Evolutionary conservation across 2,888 invertebrate species (phyloP).

Genomic region (Anaspis maculata): DNA sequence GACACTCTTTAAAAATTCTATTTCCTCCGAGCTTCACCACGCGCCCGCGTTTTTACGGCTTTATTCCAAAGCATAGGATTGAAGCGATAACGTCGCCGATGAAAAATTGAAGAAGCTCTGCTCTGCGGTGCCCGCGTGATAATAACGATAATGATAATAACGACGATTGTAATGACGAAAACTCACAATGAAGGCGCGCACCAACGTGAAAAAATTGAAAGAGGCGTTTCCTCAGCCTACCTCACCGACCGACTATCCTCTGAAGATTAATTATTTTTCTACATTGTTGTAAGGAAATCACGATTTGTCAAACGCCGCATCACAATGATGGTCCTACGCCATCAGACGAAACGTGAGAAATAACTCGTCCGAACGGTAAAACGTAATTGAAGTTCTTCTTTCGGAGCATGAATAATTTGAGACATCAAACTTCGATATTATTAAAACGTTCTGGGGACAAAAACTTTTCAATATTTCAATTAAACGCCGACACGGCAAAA

Average conservation of each 20-base stretch:
- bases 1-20: conserved; percentile 14
- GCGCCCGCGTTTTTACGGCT: conserved; percentile 8
- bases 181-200: too few species aligned
- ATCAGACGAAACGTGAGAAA: conserved; percentile 25
- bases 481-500: too few species aligned
- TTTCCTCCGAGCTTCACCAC: conserved; percentile 13
- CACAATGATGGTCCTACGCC: conserved; percentile 23
- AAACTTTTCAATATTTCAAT: conserved; percentile 9
- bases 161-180: conserved; percentile 5
- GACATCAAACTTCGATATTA: conserved; percentile 12
- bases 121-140: too few species aligned
- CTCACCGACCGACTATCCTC: conserved; percentile 14
- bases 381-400: conserved; percentile 23
- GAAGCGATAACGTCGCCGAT: too few species aligned
- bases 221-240: conserved; percentile 10
- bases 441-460: conserved; percentile 6
- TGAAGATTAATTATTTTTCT: conserved; percentile 22
- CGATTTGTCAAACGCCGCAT: conserved; percentile 25
- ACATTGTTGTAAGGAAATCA: conserved; percentile 23
- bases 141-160: too few species aligned
- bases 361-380: conserved; percentile 23
- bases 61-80: conserved; percentile 6
- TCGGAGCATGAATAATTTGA: conserved; percentile 22
- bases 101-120: too few species aligned
- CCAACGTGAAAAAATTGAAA: conserved; percentile 7